Evolutionary conservation across 2,888 invertebrate genomes (phyloP).

Genomic region (Lepidocyrtoides sp.): DNA sequence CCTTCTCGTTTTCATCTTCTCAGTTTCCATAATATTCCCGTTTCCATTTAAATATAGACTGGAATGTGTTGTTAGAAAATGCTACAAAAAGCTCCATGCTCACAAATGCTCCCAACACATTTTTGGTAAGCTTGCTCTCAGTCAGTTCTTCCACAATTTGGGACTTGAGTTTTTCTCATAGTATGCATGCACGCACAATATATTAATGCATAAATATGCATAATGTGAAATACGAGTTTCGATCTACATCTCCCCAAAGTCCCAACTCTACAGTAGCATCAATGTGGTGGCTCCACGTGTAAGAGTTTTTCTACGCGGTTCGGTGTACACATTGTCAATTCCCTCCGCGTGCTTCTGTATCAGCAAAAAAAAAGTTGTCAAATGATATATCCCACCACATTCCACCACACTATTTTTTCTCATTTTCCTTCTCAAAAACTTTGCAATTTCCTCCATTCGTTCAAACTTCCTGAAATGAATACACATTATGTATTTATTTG

Average conservation of each 20-base stretch:
- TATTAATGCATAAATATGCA: slow-evolving; percentile 35
- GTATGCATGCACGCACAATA: not conserved
- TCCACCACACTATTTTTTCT: not conserved
- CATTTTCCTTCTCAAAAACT: not conserved
- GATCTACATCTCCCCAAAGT: not conserved
- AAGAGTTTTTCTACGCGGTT: not conserved
- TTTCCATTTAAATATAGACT: no score
- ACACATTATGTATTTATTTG: not conserved
- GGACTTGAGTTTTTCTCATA: not conserved
- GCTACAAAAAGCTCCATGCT: not conserved
- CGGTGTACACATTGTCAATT: not conserved
- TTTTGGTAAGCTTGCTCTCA: not conserved
- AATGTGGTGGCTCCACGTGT: no score
- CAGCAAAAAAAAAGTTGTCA: slow-evolving; percentile 32
- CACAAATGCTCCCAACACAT: not conserved
- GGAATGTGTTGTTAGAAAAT: no score
- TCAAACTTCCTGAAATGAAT: slow-evolving; percentile 10
- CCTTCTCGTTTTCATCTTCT: not conserved
- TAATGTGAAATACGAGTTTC: slow-evolving; percentile 18
- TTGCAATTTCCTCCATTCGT: not conserved
- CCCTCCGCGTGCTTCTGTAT: slow-evolving; percentile 29
- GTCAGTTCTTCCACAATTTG: not conserved
- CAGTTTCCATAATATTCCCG: slow-evolving; percentile 17
- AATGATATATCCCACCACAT: not conserved
- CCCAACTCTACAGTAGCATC: not conserved